Conservation (phyloP, 2,113 vertebrate species). For the Aptenodytes patagonicus region DNA sequence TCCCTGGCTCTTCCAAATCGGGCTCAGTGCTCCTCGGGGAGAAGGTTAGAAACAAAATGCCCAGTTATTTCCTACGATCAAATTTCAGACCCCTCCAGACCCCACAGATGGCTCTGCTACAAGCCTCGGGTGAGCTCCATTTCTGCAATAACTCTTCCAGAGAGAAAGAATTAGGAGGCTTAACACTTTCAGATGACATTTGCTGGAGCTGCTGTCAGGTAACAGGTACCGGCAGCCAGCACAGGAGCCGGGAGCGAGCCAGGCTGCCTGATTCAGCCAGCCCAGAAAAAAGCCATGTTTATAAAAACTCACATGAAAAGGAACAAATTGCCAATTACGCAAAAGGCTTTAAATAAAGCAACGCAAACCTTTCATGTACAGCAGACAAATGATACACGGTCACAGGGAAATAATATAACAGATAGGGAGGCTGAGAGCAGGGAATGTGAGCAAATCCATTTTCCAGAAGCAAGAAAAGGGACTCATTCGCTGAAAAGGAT, state of each 20-base stretch:
- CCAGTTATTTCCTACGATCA: background rate
- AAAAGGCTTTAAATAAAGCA: constrained; percentile 20
- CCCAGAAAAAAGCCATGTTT: background rate
- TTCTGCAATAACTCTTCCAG: constrained; percentile 20
- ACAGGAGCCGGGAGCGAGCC: background rate
- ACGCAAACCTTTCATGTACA: background rate
- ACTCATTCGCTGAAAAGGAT: background rate
- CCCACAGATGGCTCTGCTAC: background rate
- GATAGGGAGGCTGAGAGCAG: background rate
- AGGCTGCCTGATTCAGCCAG: background rate
- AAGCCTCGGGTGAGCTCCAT: background rate
- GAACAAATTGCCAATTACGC: background rate
- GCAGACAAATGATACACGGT: background rate
- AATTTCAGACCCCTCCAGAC: background rate
- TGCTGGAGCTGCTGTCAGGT: background rate
- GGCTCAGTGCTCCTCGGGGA: background rate
- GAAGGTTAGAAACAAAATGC: background rate
- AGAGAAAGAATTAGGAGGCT: constrained; percentile 39
- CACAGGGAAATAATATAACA: background rate
- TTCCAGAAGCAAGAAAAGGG: background rate
- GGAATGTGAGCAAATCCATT: constrained; percentile 22
- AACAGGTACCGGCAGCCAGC: background rate
- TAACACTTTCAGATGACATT: background rate
- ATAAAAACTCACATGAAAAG: constrained; percentile 33
- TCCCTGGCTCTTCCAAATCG: background rate